A percentile compares a stretch with the other conserved stretches of the same genome.
Conservation (phyloP, 1,140 invertebrate genomes). For the Pachypsylla venusta region DNA sequence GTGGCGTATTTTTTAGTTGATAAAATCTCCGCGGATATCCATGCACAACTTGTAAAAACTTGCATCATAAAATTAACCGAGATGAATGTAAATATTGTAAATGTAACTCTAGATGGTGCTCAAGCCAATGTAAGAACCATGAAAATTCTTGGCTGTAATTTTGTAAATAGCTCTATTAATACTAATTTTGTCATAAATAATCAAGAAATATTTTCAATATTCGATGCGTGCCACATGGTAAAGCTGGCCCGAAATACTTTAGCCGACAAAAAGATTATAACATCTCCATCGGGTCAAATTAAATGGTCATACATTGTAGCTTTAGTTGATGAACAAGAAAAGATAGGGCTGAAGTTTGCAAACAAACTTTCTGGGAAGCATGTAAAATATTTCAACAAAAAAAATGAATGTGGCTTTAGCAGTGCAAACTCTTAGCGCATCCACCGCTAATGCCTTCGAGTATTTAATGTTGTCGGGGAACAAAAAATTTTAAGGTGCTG, state of each 20-base stretch:
- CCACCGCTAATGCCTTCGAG: neutral
- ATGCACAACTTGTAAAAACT: neutral
- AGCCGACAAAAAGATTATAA: constrained; percentile 18
- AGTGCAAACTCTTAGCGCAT: neutral
- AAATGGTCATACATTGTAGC: neutral
- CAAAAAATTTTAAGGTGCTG: neutral
- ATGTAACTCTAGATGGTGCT: neutral
- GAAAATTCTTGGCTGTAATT: neutral
- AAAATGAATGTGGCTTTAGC: neutral
- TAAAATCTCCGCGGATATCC: neutral
- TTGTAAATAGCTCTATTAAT: neutral
- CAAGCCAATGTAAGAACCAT: neutral
- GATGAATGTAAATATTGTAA: neutral
- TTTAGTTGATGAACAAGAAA: neutral
- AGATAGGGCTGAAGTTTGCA: neutral
- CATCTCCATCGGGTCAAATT: constrained; percentile 15
- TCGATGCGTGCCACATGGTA: neutral
- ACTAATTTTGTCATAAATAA: neutral
- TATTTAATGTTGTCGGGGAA: neutral
- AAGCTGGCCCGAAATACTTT: neutral
- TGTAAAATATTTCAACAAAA: neutral
- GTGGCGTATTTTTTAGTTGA: neutral
- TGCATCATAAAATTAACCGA: neutral
- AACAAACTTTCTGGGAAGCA: neutral
- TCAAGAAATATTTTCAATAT: neutral